Percentiles rank a stretch among this genome's conserved stretches.
Conservation (phyloP, 2,797 vertebrate species). For the Thaleichthys pacificus region DNA sequence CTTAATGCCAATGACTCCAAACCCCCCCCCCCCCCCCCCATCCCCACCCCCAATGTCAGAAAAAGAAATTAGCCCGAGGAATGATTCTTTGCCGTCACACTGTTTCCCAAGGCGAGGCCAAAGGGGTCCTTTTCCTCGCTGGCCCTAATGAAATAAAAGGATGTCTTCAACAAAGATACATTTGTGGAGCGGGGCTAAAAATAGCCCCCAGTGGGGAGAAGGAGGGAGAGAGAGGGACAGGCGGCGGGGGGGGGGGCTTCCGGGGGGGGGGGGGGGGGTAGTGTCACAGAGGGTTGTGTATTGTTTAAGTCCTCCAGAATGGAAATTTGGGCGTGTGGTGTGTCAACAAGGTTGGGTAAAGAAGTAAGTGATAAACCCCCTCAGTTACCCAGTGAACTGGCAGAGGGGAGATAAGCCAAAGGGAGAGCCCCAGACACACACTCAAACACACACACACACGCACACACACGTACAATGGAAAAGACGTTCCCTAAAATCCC, state of each 20-base stretch:
- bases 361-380: conserved; percentile 58
- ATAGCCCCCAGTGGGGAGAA: conserved; percentile 44
- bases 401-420: conserved; percentile 46
- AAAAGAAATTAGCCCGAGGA: conserved; percentile 37
- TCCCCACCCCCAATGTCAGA: conserved; percentile 9
- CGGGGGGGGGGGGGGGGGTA: conserved; percentile 27
- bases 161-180: conserved; percentile 62
- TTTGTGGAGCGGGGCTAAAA: conserved; percentile 53
- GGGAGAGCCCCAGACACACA: conserved; percentile 15
- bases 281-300: conserved; percentile 15
- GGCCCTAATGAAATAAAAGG: conserved; percentile 51
- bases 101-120: conserved; percentile 26
- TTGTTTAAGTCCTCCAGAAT: conserved; percentile 59
- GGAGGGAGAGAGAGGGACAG: conserved; percentile 37
- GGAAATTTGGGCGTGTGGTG: conserved; percentile 58
- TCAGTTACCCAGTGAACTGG: conserved; percentile 28
- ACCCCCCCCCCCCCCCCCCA: background rate
- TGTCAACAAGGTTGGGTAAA: conserved; percentile 33
- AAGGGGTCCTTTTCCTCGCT: conserved; percentile 22
- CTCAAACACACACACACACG: background rate
- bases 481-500: conserved; percentile 33
- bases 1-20: background rate
- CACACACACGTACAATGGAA: conserved; percentile 38
- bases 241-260: conserved; percentile 26
- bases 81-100: conserved; percentile 36